Conservation (phyloP, 2,113 vertebrate genomes). For the Phalacrocorax aristotelis region DNA sequence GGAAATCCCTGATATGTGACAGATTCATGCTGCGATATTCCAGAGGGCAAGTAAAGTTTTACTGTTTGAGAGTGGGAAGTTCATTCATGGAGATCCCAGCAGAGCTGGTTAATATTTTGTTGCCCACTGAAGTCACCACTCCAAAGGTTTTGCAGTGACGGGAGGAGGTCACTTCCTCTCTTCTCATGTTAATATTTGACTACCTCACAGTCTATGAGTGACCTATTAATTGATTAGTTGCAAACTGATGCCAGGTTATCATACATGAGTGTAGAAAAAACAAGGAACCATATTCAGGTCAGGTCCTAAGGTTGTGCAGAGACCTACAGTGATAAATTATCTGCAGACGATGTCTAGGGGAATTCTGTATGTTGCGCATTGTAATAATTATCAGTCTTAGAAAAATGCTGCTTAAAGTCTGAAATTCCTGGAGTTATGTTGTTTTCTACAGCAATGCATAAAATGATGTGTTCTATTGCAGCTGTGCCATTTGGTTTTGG, state of each 20-base stretch:
- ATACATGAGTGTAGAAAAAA: not conserved
- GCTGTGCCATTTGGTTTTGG: not conserved
- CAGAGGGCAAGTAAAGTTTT: not conserved
- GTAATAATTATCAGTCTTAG: not conserved
- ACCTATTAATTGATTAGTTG: constrained; percentile 45
- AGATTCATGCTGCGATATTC: not conserved
- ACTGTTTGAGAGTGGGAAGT: not conserved
- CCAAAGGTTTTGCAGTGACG: not conserved
- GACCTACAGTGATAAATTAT: not conserved
- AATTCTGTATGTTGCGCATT: not conserved
- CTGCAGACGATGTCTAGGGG: not conserved
- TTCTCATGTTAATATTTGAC: constrained; percentile 46
- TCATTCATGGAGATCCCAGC: not conserved
- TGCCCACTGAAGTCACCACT: not conserved
- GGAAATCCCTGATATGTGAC: constrained; percentile 37
- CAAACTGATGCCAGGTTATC: constrained; percentile 18
- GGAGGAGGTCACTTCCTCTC: not conserved
- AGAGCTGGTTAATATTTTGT: constrained; percentile 1
- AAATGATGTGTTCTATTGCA: not conserved
- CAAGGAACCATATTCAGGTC: not conserved
- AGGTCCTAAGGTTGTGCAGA: not conserved
- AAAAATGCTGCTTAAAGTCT: not conserved
- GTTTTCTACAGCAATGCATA: not conserved
- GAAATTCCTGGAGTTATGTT: not conserved
- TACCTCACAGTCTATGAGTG: constrained; percentile 9